These are phyloP conservation scores for Coelogynopora nodosa DNA, from an alignment of 2,888 invertebrate genomes.

Conservation along the genomic window DNA sequence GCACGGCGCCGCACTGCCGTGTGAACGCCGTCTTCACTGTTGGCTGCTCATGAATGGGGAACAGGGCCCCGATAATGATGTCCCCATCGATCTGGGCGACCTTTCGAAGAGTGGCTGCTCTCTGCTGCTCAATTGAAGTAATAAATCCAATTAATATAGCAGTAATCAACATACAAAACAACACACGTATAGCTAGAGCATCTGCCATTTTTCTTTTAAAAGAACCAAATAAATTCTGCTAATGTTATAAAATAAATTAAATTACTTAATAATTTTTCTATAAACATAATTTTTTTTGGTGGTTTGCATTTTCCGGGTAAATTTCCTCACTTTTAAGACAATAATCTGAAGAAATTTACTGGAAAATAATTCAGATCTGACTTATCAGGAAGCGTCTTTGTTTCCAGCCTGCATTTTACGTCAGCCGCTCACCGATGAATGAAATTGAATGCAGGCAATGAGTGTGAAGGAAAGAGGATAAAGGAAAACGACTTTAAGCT, in stretches of 20 bases:
- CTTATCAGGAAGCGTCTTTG: neutral
- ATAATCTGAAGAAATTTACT: neutral
- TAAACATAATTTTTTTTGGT: neutral
- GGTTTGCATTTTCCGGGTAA: neutral
- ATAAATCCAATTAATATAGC: no score
- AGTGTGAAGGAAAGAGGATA: neutral
- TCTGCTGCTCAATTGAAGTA: neutral
- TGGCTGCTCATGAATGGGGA: conserved; percentile 65
- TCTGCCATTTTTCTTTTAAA: no score
- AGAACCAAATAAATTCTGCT: no score
- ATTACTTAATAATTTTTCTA: no score
- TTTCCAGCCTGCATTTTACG: neutral
- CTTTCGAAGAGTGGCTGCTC: neutral
- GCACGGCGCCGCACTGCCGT: conserved; percentile 67
- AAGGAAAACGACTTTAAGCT: neutral
- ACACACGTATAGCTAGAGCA: no score
- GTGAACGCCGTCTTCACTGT: conserved; percentile 53
- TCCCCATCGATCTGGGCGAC: conserved; percentile 63
- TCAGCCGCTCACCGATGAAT: neutral
- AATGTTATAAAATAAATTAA: no score
- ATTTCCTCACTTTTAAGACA: neutral
- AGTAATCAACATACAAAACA: no score
- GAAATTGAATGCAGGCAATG: neutral
- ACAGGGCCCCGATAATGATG: conserved; percentile 66
- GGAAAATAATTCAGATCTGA: neutral